A percentile compares a stretch with the other conserved stretches of the same genome.
Conservation (phyloP, 1,140 invertebrate genomes). For the Leptoteleia sp. region DNA sequence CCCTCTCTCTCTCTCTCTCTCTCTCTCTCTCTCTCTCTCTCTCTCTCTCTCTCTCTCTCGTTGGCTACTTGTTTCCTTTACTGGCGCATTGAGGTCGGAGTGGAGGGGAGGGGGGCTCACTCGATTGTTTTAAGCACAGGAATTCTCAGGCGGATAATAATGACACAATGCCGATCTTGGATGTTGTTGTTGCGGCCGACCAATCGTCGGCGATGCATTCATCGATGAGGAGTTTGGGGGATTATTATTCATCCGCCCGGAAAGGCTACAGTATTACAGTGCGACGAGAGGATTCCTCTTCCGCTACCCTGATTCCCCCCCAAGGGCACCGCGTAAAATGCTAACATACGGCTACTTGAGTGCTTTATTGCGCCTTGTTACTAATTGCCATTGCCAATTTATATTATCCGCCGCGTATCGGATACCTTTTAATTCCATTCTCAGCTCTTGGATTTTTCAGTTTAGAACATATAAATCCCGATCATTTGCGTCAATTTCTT, state of each 20-base stretch:
- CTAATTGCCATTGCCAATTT: constrained; percentile 73
- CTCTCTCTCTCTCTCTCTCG: too few relatives aligned
- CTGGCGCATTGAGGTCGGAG: too few relatives aligned
- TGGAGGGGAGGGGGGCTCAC: too few relatives aligned
- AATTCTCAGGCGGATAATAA: constrained; percentile 63
- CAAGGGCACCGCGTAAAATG: constrained; percentile 63
- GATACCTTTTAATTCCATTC: constrained; percentile 37
- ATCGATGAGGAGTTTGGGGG: constrained; percentile 52
- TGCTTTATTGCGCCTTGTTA: constrained; percentile 77
- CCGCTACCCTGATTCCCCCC: constrained; percentile 37
- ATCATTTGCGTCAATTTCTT: too few relatives aligned
- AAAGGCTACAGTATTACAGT: constrained; percentile 78
- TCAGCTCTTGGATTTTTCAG: not conserved
- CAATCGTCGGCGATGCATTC: constrained; percentile 46
- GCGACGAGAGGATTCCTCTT: constrained; percentile 71
- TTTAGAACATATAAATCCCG: too few relatives aligned
- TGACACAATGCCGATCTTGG: constrained; percentile 47
- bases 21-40: too few relatives aligned
- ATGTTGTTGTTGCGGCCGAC: constrained; percentile 63
- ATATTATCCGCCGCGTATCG: not conserved
- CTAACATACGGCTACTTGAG: constrained; percentile 78
- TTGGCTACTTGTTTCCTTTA: too few relatives aligned
- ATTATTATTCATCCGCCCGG: constrained; percentile 78
- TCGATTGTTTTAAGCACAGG: too few relatives aligned
- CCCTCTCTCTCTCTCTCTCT: too few relatives aligned